phyloP scores from a whole-genome alignment of 2,797 vertebrate genomes.

The Pyrocephalus nanus region DNA sequence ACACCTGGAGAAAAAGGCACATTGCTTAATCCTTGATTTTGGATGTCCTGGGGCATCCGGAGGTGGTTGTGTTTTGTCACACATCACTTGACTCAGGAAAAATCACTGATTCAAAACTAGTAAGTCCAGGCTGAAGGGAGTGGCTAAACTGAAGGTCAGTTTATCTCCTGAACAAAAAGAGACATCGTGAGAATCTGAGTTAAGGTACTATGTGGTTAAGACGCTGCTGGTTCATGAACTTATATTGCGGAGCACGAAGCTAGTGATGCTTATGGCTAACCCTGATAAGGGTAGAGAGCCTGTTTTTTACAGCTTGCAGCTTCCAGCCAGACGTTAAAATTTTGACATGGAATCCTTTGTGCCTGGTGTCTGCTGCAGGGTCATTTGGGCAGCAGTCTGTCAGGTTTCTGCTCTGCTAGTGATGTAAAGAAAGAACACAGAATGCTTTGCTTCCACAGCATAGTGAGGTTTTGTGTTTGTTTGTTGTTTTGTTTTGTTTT shows the following conservation, averaged over 20 bases:
- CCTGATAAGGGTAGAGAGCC: accelerated
- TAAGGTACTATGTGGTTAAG: background rate
- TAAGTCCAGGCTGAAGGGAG: background rate
- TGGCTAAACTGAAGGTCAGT: background rate
- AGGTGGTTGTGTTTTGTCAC: background rate
- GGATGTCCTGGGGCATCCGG: background rate
- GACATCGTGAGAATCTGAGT: background rate
- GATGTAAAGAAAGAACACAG: background rate
- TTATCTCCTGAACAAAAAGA: background rate
- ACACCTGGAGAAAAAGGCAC: background rate
- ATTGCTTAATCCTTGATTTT: background rate
- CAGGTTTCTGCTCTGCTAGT: background rate
- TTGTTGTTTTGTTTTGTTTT: no score
- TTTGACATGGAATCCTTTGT: background rate
- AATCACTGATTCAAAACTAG: background rate
- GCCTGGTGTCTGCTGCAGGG: background rate
- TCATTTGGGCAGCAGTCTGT: background rate
- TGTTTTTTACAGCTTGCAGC: background rate
- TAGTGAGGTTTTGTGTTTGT: background rate
- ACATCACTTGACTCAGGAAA: background rate
- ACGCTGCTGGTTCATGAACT: accelerated
- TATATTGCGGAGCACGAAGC: background rate
- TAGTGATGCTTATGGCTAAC: background rate
- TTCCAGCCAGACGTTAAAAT: background rate
- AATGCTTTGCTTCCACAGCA: background rate